A percentile compares a stretch with the other conserved stretches of the same genome.
Evolutionary conservation across 2,797 vertebrate genomes (phyloP).

Genomic region (Numenius phaeopus): DNA sequence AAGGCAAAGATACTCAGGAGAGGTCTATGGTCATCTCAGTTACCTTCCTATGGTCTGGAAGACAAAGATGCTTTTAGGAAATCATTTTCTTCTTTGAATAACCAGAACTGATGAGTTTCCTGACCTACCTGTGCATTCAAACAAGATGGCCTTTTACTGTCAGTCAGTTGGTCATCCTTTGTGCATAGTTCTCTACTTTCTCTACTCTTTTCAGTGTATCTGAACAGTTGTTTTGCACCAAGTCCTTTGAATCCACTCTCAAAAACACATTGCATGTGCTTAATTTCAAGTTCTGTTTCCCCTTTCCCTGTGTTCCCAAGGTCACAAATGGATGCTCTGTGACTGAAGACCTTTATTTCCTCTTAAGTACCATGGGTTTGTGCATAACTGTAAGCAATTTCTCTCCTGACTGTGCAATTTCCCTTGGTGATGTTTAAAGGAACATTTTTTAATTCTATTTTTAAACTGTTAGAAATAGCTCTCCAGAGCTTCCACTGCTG

Average conservation of each 20-base stretch:
- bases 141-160: not conserved
- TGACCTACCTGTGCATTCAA: not conserved
- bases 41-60: not conserved
- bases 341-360: slow-evolving; percentile 35
- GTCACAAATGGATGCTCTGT: slow-evolving; percentile 1
- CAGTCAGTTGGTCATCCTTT: not conserved
- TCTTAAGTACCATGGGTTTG: not conserved
- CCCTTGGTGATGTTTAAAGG: slow-evolving; percentile 53
- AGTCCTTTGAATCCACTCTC: not conserved
- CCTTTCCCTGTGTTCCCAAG: slow-evolving; percentile 15
- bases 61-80: not conserved
- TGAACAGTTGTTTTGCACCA: not conserved
- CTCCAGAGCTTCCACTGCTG: slow-evolving; percentile 50
- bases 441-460: slow-evolving; percentile 53
- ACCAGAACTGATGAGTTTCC: not conserved
- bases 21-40: not conserved
- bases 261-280: not conserved
- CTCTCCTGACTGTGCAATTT: slow-evolving; percentile 60
- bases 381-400: slow-evolving; percentile 58
- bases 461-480: slow-evolving; percentile 47
- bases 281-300: not conserved
- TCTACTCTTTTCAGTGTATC: not conserved
- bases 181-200: not conserved
- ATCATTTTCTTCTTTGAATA: not conserved
- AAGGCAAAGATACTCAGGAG: not conserved